phyloP scores from a whole-genome alignment of 2,113 vertebrate genomes.

The Silurus asotus region DNA sequence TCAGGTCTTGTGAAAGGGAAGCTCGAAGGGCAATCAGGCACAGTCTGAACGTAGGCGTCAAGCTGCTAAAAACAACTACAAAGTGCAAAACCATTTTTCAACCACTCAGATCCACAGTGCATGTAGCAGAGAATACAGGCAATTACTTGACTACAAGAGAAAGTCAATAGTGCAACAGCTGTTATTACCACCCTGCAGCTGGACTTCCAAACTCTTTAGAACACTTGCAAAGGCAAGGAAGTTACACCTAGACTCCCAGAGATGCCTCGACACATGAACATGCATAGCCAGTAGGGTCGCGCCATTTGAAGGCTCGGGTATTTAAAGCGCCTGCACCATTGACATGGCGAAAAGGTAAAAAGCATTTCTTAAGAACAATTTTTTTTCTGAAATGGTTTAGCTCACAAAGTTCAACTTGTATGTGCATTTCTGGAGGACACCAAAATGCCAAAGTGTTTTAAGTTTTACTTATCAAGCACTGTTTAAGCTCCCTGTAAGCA shows the following conservation, averaged over 20 bases:
- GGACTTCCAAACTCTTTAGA: background rate
- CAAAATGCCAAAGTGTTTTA: background rate
- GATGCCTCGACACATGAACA: no score
- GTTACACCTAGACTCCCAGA: background rate
- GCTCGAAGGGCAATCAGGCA: background rate
- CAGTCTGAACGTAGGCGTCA: background rate
- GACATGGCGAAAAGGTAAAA: background rate
- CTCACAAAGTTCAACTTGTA: background rate
- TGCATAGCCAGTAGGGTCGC: no score
- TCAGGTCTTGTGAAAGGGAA: background rate
- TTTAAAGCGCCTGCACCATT: background rate
- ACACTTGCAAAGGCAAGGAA: background rate
- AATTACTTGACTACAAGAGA: background rate
- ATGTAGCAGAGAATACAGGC: background rate
- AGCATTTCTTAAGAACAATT: background rate
- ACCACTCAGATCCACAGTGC: background rate
- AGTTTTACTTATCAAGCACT: background rate
- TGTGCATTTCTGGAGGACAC: background rate
- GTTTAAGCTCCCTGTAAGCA: background rate
- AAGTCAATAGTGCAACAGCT: slow-evolving; percentile 5
- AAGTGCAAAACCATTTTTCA: background rate
- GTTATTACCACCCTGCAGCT: background rate
- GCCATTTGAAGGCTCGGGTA: no score
- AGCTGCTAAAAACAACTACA: background rate
- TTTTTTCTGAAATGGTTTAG: background rate